These are phyloP conservation scores for Magallana ariakensis DNA, from an alignment of 1,140 invertebrate genomes.

Conservation along the genomic window DNA sequence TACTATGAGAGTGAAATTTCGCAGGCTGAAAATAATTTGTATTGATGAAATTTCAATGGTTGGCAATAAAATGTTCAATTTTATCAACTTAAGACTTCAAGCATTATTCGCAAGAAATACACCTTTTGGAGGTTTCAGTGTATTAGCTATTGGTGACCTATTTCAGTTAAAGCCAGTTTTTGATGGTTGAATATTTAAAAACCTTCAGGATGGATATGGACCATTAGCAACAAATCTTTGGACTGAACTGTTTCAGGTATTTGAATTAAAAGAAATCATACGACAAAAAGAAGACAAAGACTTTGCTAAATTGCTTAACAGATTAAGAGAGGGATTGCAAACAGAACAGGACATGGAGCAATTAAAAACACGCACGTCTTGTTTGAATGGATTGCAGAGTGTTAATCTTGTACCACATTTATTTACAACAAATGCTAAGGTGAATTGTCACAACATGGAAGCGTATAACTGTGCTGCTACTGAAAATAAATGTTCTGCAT, in stretches of 20 bases:
- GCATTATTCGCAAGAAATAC: background rate
- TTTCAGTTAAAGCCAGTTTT: slow-evolving; percentile 51
- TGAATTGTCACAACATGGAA: slow-evolving; percentile 29
- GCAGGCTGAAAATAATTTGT: no score
- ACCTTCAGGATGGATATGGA: slow-evolving; percentile 14
- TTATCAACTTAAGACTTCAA: no score
- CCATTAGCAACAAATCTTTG: slow-evolving; percentile 56
- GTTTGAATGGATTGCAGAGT: slow-evolving; percentile 19
- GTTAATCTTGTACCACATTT: slow-evolving; percentile 40
- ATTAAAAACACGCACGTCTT: background rate
- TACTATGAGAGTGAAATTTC: slow-evolving; percentile 36
- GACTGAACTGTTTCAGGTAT: slow-evolving; percentile 57
- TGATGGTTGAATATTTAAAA: slow-evolving; percentile 55
- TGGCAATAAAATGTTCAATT: no score
- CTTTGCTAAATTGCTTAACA: slow-evolving; percentile 57
- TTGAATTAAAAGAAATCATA: slow-evolving; percentile 21
- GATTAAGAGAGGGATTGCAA: slow-evolving; percentile 46
- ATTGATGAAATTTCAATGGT: no score
- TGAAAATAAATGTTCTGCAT: background rate
- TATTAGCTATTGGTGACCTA: slow-evolving; percentile 38
- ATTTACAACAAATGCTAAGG: slow-evolving; percentile 43
- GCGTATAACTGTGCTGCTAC: background rate
- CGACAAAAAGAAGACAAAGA: slow-evolving; percentile 55
- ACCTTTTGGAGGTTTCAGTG: slow-evolving; percentile 57
- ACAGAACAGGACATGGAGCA: slow-evolving; percentile 33